These are phyloP conservation scores for Tachina fera DNA, from an alignment of 2,888 invertebrate species.

Conservation along the genomic window DNA sequence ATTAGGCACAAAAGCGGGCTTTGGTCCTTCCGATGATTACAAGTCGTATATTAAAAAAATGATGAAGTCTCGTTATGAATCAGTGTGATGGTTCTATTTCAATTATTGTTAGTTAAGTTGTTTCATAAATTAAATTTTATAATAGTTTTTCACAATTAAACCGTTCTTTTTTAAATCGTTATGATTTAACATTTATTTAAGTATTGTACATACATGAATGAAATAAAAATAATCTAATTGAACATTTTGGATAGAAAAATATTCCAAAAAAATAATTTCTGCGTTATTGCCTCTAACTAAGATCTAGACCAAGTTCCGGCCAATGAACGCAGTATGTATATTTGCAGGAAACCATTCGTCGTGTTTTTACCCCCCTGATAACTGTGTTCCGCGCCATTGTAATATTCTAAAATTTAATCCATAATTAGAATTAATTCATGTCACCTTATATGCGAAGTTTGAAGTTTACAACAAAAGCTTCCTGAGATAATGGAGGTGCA, in stretches of 20 bases:
- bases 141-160: constrained; percentile 25
- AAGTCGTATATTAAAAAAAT: constrained; percentile 83
- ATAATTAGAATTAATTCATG: too few relatives aligned
- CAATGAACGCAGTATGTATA: too few relatives aligned
- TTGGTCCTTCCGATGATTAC: constrained; percentile 82
- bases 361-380: too few relatives aligned
- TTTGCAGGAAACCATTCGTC: too few relatives aligned
- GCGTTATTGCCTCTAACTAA: background rate
- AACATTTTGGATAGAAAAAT: constrained; percentile 52
- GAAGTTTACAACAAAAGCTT: too few relatives aligned
- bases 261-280: background rate
- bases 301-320: too few relatives aligned
- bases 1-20: constrained; percentile 88
- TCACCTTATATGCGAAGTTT: too few relatives aligned
- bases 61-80: constrained; percentile 83
- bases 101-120: constrained; percentile 26
- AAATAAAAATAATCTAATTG: constrained; percentile 7
- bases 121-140: constrained; percentile 45
- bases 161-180: constrained; percentile 10
- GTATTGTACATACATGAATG: constrained; percentile 59
- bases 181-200: constrained; percentile 62
- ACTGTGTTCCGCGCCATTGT: too few relatives aligned
- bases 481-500: too few relatives aligned
- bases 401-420: too few relatives aligned
- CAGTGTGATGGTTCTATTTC: constrained; percentile 75